Evolutionary conservation across 1,140 invertebrate species (phyloP).

Genomic region (Drosophila melanica): DNA sequence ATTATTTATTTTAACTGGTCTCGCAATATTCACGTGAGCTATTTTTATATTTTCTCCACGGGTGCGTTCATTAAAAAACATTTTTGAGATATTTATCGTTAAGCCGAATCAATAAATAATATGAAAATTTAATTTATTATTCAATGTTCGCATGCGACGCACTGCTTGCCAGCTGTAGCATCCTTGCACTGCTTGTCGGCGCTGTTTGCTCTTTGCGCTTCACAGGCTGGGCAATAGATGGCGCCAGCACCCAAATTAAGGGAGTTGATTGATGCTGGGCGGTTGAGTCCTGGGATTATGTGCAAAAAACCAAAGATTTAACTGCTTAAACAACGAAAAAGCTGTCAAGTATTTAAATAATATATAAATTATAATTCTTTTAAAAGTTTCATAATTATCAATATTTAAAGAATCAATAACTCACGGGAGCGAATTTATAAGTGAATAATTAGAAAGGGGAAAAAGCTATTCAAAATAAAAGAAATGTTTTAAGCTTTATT

Average conservation of each 20-base stretch:
- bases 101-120: not conserved
- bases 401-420: no score
- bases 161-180: slow-evolving; percentile 23
- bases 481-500: no score
- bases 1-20: slow-evolving; percentile 50
- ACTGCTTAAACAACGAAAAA: no score
- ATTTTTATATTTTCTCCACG: slow-evolving; percentile 3
- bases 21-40: slow-evolving; percentile 5
- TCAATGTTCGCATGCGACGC: not conserved
- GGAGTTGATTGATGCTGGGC: not conserved
- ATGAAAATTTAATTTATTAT: not conserved
- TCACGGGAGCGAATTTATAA: no score
- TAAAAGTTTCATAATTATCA: no score
- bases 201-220: slow-evolving; percentile 38
- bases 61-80: slow-evolving; percentile 22
- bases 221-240: slow-evolving; percentile 47
- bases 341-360: no score
- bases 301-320: not conserved
- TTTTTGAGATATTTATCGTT: slow-evolving; percentile 7
- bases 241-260: slow-evolving; percentile 35
- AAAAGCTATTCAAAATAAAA: no score
- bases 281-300: not conserved
- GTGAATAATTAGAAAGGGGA: no score
- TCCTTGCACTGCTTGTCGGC: slow-evolving; percentile 59
- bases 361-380: not conserved